Base-by-base conservation (phyloP, 2,888 invertebrate species). In the Encarsia formosa region DNA sequence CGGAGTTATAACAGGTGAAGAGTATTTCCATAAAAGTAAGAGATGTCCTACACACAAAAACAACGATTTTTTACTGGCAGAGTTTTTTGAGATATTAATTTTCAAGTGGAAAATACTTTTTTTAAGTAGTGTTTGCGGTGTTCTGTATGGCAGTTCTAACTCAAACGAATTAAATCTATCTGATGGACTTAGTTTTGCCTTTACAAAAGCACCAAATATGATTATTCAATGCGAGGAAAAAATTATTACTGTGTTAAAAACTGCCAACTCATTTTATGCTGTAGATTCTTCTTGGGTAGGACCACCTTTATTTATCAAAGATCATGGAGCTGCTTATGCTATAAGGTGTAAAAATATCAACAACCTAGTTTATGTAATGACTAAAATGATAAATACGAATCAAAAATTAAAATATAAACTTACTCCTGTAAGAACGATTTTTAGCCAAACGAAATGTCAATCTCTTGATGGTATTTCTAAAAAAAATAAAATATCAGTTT, bases 331-430 rank as follows among this genome's bases (percentile, higher is more conserved):
- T 0, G 59, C 65, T 18, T 73, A 73, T 22, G 65, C 65, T 4
- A 61, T 74, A 3, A 65, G 73, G 5, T 72, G 72, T 47, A 61
- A 44, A 8, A 69, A 70, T 44, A 56, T 65, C 9, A 62, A 63
- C n/a, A 54, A 63, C 3, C 45, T 71, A 2, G 52, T 70, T 1
- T 74, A 73, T 44, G 65, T 61, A 0, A 16, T 71, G 2, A 63
- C 63, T 1, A 73, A 70, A 40, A 71, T 72, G 39, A 32, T 74
- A 0, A 72, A 74, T 37, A 68, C 68, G 0, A 70, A 71, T 56
- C 63, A 64, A 35, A 57, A 63, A 40, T 52, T 68, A 3, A 64
- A 67, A 15, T 66, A 69, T 34, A 62, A 55, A 0, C 26, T 72
- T 2, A 69, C 66, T 1, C 64, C 73, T 2, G 35, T 74, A 1